Conservation (phyloP, 2,888 invertebrate species). For the Lacanobia wlatinum region DNA sequence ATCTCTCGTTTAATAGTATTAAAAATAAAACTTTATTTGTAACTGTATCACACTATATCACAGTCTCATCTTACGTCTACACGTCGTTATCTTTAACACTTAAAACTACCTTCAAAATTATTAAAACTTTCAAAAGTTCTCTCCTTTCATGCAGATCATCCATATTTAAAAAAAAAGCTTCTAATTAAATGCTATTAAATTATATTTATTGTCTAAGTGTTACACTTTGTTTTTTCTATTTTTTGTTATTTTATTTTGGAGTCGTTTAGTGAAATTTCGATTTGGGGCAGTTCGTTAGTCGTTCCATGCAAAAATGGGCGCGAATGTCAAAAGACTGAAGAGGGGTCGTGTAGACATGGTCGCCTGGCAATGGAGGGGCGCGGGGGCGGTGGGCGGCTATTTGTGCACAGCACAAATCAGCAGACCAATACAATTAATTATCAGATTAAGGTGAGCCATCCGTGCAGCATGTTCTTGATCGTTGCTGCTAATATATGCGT, state of each 20-base stretch:
- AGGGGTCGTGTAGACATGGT: slow-evolving; percentile 81
- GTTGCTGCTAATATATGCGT: slow-evolving; percentile 77
- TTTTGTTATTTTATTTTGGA: slow-evolving; percentile 65
- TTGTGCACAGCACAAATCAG: slow-evolving; percentile 90
- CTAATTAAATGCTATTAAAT: slow-evolving; percentile 78
- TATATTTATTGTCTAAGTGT: slow-evolving; percentile 68
- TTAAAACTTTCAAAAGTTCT: slow-evolving; percentile 44
- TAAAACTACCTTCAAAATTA: slow-evolving; percentile 52
- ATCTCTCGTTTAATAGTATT: slow-evolving; percentile 54
- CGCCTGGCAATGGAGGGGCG: slow-evolving; percentile 75
- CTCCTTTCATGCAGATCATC: slow-evolving; percentile 55
- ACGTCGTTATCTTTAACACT: slow-evolving; percentile 54
- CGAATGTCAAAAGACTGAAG: slow-evolving; percentile 90
- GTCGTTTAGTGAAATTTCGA: slow-evolving; percentile 74
- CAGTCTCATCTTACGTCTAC: slow-evolving; percentile 65
- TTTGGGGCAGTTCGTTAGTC: slow-evolving; percentile 84
- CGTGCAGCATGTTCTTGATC: slow-evolving; percentile 83
- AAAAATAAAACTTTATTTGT: slow-evolving; percentile 58
- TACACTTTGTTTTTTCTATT: slow-evolving; percentile 70
- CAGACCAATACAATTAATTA: slow-evolving; percentile 90
- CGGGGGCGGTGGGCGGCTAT: slow-evolving; percentile 84
- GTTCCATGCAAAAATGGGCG: slow-evolving; percentile 90
- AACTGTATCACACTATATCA: slow-evolving; percentile 77
- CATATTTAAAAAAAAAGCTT: slow-evolving; percentile 65
- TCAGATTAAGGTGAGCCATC: slow-evolving; percentile 90